Conservation (phyloP, 2,888 invertebrate species). For the Mesoligia furuncula region DNA sequence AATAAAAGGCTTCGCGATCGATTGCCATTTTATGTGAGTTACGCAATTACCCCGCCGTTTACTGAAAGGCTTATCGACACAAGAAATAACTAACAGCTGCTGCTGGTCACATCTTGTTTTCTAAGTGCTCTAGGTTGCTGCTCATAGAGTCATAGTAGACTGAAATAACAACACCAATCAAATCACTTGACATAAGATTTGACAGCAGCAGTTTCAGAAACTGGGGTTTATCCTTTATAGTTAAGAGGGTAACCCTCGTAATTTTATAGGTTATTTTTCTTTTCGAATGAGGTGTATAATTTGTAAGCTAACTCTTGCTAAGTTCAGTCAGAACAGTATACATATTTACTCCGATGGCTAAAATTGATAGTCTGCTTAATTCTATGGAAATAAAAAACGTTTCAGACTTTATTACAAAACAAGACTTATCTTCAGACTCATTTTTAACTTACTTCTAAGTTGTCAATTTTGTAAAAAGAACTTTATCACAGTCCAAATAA, state of each 20-base stretch:
- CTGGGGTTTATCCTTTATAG: not conserved
- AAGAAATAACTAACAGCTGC: not conserved
- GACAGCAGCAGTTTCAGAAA: not conserved
- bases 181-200: not conserved
- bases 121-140: no score
- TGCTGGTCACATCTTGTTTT: not conserved
- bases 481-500: not conserved
- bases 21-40: no score
- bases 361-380: not conserved
- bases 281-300: not conserved
- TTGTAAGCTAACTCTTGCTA: not conserved
- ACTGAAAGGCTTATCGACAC: not conserved
- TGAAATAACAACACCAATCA: not conserved
- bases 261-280: not conserved
- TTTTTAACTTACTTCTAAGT: not conserved
- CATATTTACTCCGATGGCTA: not conserved
- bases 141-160: not conserved
- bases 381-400: not conserved
- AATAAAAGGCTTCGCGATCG: no score
- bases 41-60: no score
- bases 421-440: no score
- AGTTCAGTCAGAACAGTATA: not conserved
- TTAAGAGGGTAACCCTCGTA: not conserved
- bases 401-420: not conserved
- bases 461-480: not conserved